Evolutionary conservation across 2,113 vertebrate genomes (phyloP), one percentile per base, ranked within the genome.

Genomic region (Diphyllodes magnificus): DNA sequence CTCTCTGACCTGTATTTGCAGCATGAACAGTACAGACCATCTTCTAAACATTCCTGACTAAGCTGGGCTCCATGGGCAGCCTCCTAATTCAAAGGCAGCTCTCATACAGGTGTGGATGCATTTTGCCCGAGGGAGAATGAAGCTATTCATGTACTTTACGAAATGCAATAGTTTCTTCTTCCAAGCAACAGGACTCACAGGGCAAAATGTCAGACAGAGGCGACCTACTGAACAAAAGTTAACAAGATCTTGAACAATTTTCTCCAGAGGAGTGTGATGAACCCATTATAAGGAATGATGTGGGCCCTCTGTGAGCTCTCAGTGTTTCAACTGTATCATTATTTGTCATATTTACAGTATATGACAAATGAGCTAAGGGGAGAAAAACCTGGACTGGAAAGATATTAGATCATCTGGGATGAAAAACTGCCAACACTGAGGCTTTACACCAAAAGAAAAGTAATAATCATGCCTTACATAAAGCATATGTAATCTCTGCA

Each of bases 311-410:
- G 85, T 80, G 95, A 56, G 49, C 75, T 96, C 65, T 88, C 85
- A 89, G 73, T 73, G 72, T 88, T 97, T 97, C 91, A 86, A 56
- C 45, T 87, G 30, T 80, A 93, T 95, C 89, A 84, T 86, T 95
- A 82, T 95, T 96, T 97, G 95, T 97, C 95, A 91, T 96, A 96
- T 97, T 97, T 96, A 96, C 87, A 68, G 93, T 83, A 71, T 54
- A 88, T 94, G 85, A 97, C 85, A 96, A 95, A 97, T 93, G 96
- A 96, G 87, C 45, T 92, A 83, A 91, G 76, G 75, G 73, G 60
- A 92, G 79, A 87, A 97, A 95, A 95, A 90, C 51, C 85, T 92
- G 84, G 66, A 80, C 77, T 96, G 59, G 87, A 92, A 95, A 94
- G 73, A 95, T 77, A 96, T 95, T 97, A 96, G 87, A 95, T 97